Evolutionary conservation across 2,888 invertebrate genomes (phyloP), one percentile per base, ranked within the genome.

Genomic region (Troilus luridus): DNA sequence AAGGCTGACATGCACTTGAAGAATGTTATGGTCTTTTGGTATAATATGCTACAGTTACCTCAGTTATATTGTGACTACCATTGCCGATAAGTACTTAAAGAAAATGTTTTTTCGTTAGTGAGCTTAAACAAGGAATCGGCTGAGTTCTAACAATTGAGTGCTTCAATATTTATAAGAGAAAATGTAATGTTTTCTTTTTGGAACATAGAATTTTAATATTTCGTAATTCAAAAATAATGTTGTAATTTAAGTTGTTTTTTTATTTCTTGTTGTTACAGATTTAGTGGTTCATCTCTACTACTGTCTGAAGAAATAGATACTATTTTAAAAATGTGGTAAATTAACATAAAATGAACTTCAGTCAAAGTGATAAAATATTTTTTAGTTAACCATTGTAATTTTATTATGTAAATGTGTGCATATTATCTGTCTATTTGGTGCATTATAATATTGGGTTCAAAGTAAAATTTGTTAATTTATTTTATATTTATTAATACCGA

Each of bases 391-490:
- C 41, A 77, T 19, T 77, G 24, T 77, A 19, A 5, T 12, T 77
- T 41, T 41, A 12, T 24, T 77, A 77, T 77, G 72, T 77, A 77
- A 7, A 77, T 77, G 72, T 77, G 72, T 77, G 27, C 41, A 77
- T 77, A 77, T 77, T 77, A 6, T 41, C 41, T 77, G 41, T 77
- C 17, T 2, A 77, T 41, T 17, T 77, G 67, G 24, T 67, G 67
- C 67, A 77, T 77, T 77, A 77, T 77, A 77, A 77, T 27, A 41
- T 41, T 77, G 41, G 72, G 72, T 41, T 17, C 41, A 72, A 27
- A 14, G 17, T 77, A 41, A 17, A 41, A 77, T 27, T 27, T 77
- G 72, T 77, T 12, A 2, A 77, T 17, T 77, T 72, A 41, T 77
- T 41, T 19, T 77, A 77, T 41, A 77, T 77, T 77, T 41, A 41